phyloP scores from a whole-genome alignment of 2,888 invertebrate species.

The Dynastes tityus region DNA sequence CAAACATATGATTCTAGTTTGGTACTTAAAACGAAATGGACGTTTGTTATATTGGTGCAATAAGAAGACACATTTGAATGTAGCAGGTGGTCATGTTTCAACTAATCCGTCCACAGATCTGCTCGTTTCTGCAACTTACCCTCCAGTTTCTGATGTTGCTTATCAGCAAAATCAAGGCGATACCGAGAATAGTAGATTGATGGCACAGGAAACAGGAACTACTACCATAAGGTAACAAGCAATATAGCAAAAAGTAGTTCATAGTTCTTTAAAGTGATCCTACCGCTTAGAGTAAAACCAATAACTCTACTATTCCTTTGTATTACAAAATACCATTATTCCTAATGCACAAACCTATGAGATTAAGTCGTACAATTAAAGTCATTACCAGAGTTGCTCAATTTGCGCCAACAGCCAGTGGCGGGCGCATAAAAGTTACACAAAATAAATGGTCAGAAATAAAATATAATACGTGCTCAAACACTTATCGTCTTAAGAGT shows the following conservation, averaged over 20 bases:
- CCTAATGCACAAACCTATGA: no score
- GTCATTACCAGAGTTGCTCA: no score
- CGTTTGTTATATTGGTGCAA: conserved; percentile 65
- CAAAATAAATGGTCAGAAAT: no score
- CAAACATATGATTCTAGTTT: conserved; percentile 59
- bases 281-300: no score
- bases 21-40: conserved; percentile 64
- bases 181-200: conserved; percentile 82
- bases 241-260: not conserved
- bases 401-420: no score
- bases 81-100: conserved; percentile 70
- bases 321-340: no score
- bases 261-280: not conserved
- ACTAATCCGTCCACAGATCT: conserved; percentile 85
- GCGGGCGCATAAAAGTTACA: no score
- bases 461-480: no score
- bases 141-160: conserved; percentile 80
- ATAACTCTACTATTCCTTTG: not conserved
- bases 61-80: conserved; percentile 70
- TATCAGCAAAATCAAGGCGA: conserved; percentile 78
- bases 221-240: conserved; percentile 71
- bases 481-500: no score
- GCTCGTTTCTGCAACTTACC: conserved; percentile 83
- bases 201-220: conserved; percentile 81
- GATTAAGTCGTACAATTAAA: no score